A percentile compares a stretch with the other conserved stretches of the same genome.
Conservation (phyloP, 2,888 invertebrate species). For the Pristionchus maxplancki region DNA sequence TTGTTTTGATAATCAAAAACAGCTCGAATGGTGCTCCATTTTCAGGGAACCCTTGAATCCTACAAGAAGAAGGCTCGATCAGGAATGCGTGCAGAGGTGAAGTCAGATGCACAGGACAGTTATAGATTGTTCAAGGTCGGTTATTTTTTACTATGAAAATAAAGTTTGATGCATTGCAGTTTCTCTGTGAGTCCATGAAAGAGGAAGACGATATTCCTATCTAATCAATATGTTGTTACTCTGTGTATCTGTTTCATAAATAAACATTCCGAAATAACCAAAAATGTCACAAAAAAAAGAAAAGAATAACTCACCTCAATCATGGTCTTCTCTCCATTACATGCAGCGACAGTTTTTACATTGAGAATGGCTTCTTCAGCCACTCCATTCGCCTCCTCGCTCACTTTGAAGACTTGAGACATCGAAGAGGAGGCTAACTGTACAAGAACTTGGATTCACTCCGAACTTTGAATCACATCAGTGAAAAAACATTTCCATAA, state of each 20-base stretch:
- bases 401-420: not conserved
- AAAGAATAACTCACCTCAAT: not conserved
- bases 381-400: constrained; percentile 41
- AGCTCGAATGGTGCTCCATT: not conserved
- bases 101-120: constrained; percentile 17
- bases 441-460: not conserved
- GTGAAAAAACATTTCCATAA: too few relatives aligned
- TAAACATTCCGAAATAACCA: too few relatives aligned
- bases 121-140: constrained; percentile 27
- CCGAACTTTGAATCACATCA: not conserved
- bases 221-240: not conserved
- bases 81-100: constrained; percentile 1
- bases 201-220: not conserved
- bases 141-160: too few relatives aligned
- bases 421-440: constrained; percentile 10
- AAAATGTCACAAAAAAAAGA: too few relatives aligned
- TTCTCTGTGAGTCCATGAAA: constrained; percentile 38
- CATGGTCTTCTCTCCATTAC: constrained; percentile 44
- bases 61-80: not conserved
- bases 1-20: too few relatives aligned
- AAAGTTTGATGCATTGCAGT: not conserved
- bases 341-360: constrained; percentile 39
- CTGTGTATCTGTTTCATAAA: not conserved
- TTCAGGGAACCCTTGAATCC: not conserved
- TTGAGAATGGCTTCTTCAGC: constrained; percentile 45